Base-by-base conservation (phyloP, 2,113 vertebrate genomes). In the Alethe diademata region DNA sequence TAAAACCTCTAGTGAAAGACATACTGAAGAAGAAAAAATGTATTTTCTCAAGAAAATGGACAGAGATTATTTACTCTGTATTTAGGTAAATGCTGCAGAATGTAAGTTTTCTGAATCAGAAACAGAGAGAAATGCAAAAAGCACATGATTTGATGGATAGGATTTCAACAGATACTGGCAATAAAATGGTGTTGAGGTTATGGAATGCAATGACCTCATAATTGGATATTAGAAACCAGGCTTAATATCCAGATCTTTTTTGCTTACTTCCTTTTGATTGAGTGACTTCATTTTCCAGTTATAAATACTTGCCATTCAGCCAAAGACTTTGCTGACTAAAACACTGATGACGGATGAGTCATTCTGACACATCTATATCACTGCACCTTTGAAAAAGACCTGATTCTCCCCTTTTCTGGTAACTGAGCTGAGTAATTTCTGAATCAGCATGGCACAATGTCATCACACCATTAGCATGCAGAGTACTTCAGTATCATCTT, bases 301-400 rank as follows among this genome's bases (percentile, higher is more conserved):
- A 96, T 70, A 92, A 95, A 93, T 92, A 90, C 45, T 88, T 92
- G 62, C 20, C 82, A 79, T 76, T 88, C 90, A 96, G 74, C 31
- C n/a, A 92, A 95, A 90, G 85, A 90, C 82, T 93, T 94, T 94
- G 94, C 94, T 95, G 93, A 93, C 81, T 91, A 79, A 90, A 95
- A 40, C 24, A 3, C 31, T 85, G 78, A 14, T 95, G 87, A 53
- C 28, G 14, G 28, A 93, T 95, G 85, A 96, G 48, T 96, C 96
- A 96, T 87, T 62, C 60, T 61, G 53, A 53, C 70, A 60, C 60
- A 56, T 40, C 48, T 28, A 53, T 38, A 72, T 78, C 66, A 79
- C 36, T 65, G 14, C 65, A 45, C 81, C 43, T 85, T 93, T 40
- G 43, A 76, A 91, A 94, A 94, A 85, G 64, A 33, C 73, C 90